Evolutionary conservation across 2,797 vertebrate species (phyloP).

Genomic region (Lithobates pipiens): DNA sequence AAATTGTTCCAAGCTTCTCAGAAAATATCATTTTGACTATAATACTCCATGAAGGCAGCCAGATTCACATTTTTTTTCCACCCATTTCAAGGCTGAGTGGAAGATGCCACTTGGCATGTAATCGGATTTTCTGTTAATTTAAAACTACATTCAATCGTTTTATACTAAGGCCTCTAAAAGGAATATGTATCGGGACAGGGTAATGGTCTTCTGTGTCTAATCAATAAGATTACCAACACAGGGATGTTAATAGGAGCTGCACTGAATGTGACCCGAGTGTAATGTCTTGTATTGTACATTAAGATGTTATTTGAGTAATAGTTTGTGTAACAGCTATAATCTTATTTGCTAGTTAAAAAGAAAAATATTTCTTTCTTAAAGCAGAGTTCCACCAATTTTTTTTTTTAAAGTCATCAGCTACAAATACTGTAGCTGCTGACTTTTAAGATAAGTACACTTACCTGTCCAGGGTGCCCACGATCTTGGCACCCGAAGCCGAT

Average conservation of each 20-base stretch:
- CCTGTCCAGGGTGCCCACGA: too few relatives aligned
- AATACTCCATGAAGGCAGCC: constrained; percentile 36
- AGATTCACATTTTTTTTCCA: constrained; percentile 8
- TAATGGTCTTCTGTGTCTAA: constrained; percentile 42
- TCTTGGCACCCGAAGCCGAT: too few relatives aligned
- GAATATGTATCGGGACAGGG: constrained; percentile 32
- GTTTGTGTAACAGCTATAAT: constrained; percentile 6
- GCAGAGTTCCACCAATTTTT: too few relatives aligned
- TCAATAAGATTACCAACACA: constrained; percentile 51
- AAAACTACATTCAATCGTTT: constrained; percentile 34
- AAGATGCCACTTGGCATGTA: constrained; percentile 45
- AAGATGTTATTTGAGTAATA: constrained; percentile 39
- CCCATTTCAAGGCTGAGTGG: constrained; percentile 14
- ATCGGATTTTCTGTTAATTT: constrained; percentile 36
- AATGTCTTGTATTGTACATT: constrained; percentile 6
- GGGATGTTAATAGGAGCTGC: constrained; percentile 11
- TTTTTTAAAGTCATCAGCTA: too few relatives aligned
- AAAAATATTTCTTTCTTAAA: not conserved
- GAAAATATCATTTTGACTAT: constrained; percentile 39
- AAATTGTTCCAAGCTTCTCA: constrained; percentile 40
- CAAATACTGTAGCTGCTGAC: too few relatives aligned
- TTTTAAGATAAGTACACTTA: too few relatives aligned
- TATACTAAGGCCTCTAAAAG: constrained; percentile 32
- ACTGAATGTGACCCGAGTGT: not conserved
- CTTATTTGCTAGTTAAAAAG: not conserved